Conservation (phyloP, 37 sponge, comb jelly and placozoan genomes). For the Cladorhizidae sp. region DNA sequence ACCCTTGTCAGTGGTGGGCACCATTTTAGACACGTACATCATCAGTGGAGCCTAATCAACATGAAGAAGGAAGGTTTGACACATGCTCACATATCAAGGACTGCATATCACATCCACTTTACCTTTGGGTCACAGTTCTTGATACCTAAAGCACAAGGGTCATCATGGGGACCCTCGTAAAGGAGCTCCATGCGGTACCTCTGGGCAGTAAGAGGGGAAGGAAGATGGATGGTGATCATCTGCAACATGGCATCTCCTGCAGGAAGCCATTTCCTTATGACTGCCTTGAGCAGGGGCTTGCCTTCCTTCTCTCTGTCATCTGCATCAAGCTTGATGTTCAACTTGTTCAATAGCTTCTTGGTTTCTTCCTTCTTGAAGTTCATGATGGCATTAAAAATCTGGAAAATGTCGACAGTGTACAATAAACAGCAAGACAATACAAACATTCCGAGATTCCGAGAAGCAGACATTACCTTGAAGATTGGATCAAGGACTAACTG, state of each 20-base stretch:
- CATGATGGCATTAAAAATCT: constrained; percentile 93
- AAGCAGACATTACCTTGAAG: constrained; percentile 76
- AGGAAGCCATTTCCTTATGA: constrained; percentile 85
- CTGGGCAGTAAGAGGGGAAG: constrained; percentile 98
- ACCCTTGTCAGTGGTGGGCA: constrained; percentile 97
- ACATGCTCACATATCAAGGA: not conserved
- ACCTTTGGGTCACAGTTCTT: constrained; percentile 95
- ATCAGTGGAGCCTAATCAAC: constrained; percentile 83
- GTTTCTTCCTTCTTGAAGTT: constrained; percentile 93
- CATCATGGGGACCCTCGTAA: constrained; percentile 98
- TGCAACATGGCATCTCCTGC: constrained; percentile 95
- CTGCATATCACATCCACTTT: not conserved
- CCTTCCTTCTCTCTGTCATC: constrained; percentile 81
- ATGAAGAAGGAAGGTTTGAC: not conserved
- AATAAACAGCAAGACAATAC: not conserved
- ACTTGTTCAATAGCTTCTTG: constrained; percentile 80
- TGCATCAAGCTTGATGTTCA: constrained; percentile 82
- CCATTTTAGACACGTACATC: constrained; percentile 99
- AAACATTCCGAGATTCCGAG: not conserved
- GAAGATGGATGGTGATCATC: constrained; percentile 98
- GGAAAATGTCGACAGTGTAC: not conserved
- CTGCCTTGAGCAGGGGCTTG: constrained; percentile 59
- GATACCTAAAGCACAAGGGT: constrained; percentile 87
- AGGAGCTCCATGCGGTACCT: constrained; percentile 96
- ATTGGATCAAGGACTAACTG: constrained; percentile 98